These are phyloP conservation scores for Benthochromis sp. DNA, from an alignment of 2,113 vertebrate genomes.

Conservation along the genomic window DNA sequence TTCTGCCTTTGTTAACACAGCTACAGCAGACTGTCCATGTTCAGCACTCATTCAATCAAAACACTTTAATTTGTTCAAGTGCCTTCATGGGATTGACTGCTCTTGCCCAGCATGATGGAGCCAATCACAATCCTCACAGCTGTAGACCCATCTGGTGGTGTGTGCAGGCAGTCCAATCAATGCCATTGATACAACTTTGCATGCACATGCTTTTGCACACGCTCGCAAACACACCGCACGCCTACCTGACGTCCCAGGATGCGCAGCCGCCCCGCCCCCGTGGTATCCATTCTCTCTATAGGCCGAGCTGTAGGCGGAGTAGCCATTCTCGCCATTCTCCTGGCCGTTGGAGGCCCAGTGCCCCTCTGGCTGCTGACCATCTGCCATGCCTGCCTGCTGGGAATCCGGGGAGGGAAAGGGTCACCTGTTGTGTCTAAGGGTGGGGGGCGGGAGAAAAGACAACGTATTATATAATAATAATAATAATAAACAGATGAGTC, in stretches of 20 bases:
- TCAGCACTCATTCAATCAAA: neutral
- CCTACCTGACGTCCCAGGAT: slow-evolving; percentile 47
- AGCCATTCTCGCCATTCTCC: slow-evolving; percentile 62
- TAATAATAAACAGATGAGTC: neutral
- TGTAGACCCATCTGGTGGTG: neutral
- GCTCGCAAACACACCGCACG: neutral
- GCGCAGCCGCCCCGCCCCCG: slow-evolving; percentile 24
- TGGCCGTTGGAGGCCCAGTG: slow-evolving; percentile 61
- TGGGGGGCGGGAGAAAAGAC: neutral
- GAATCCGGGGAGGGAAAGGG: slow-evolving; percentile 5
- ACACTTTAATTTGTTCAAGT: neutral
- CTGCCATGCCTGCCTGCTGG: slow-evolving; percentile 63
- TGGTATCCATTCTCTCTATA: slow-evolving; percentile 64
- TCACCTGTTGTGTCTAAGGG: slow-evolving; percentile 7
- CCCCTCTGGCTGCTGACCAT: slow-evolving; percentile 59
- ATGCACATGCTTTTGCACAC: neutral
- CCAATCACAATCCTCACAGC: neutral
- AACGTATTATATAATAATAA: neutral
- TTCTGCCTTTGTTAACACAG: neutral
- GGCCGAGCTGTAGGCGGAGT: slow-evolving; percentile 49
- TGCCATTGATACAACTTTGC: neutral
- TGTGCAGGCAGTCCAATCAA: neutral
- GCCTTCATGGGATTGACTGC: neutral
- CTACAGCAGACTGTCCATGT: neutral
- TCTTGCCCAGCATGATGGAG: neutral